Conservation (phyloP, 2,113 vertebrate genomes). For the Petromus typicus region DNA sequence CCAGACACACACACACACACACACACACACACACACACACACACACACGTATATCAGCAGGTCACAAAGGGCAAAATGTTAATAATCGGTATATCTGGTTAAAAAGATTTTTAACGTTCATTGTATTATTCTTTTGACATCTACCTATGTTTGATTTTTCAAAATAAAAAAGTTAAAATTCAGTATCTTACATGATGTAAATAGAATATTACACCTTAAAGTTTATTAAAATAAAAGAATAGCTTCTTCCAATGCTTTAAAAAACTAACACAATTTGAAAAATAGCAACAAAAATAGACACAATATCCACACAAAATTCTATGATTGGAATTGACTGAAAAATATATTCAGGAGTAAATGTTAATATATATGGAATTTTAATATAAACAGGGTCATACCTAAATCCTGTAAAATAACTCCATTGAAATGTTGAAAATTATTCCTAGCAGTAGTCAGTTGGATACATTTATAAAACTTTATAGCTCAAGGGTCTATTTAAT, state of each 20-base stretch:
- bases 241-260: background rate
- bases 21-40: too few relatives aligned
- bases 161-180: background rate
- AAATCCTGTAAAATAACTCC: background rate
- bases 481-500: background rate
- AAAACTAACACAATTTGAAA: background rate
- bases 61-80: background rate
- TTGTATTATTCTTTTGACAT: background rate
- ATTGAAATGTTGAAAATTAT: background rate
- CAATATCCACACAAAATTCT: background rate
- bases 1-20: too few relatives aligned
- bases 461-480: background rate
- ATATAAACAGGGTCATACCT: accelerated
- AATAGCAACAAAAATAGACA: background rate
- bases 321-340: background rate
- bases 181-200: background rate
- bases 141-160: background rate
- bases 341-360: background rate
- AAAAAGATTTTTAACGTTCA: background rate
- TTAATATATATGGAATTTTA: background rate
- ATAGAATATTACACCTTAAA: background rate
- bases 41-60: background rate
- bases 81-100: background rate
- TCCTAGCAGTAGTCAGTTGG: background rate
- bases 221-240: slow-evolving; percentile 14